Evolutionary conservation across 2,888 invertebrate genomes (phyloP).

Genomic region (Fragum whitleyi): DNA sequence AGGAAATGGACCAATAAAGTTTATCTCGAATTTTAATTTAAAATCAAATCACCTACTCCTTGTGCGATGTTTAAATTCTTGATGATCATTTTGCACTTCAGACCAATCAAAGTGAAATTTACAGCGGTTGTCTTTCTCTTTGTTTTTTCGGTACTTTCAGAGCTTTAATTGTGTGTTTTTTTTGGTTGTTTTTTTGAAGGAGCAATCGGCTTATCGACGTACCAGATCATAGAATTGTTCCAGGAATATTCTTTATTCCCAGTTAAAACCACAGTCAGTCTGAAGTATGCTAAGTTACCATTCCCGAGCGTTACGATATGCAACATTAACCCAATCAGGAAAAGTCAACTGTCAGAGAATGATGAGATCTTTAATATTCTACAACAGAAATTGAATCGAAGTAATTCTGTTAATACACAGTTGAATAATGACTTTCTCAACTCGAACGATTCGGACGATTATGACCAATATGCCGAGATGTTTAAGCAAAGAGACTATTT

Average conservation of each 20-base stretch:
- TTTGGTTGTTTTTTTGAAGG: too few relatives aligned
- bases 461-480: not conserved
- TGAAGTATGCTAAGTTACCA: slow-evolving; percentile 57
- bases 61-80: too few relatives aligned
- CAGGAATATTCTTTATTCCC: slow-evolving; percentile 56
- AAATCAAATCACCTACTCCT: too few relatives aligned
- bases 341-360: not conserved
- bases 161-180: too few relatives aligned
- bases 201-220: slow-evolving; percentile 44
- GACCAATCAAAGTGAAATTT: too few relatives aligned
- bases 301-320: slow-evolving; percentile 72
- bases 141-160: too few relatives aligned
- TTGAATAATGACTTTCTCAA: not conserved
- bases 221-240: slow-evolving; percentile 32
- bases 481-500: not conserved
- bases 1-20: too few relatives aligned
- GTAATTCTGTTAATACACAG: not conserved
- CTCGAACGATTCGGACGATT: too few relatives aligned
- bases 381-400: not conserved
- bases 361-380: not conserved
- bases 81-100: too few relatives aligned
- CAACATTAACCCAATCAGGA: slow-evolving; percentile 67
- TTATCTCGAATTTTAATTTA: too few relatives aligned
- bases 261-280: slow-evolving; percentile 56
- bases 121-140: too few relatives aligned